These are phyloP conservation scores for Pristionchus arcanus DNA, from an alignment of 2,888 invertebrate genomes.

Conservation along the genomic window DNA sequence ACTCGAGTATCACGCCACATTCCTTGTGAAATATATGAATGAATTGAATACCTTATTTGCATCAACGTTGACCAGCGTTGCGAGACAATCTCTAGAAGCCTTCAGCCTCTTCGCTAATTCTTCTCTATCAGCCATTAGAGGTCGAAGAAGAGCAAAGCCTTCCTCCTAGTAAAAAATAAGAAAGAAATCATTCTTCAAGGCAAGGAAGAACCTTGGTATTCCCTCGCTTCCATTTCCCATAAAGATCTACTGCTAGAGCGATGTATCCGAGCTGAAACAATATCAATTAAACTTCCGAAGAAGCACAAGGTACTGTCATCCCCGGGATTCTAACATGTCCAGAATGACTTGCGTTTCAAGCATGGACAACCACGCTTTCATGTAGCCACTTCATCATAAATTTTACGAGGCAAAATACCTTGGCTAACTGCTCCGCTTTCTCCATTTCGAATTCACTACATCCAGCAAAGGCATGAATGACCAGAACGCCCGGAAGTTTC, in stretches of 20 bases:
- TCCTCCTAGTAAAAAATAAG: conserved; percentile 59
- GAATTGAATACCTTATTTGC: conserved; percentile 27
- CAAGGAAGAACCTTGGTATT: conserved; percentile 57
- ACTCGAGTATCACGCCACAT: too few relatives aligned
- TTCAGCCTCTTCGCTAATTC: conserved; percentile 67
- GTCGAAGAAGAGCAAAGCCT: conserved; percentile 65
- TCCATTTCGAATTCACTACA: conserved; percentile 69
- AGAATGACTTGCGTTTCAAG: too few relatives aligned
- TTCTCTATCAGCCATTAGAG: conserved; percentile 64
- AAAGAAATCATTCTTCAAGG: background rate
- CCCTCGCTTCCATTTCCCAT: conserved; percentile 73
- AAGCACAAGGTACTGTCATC: too few relatives aligned
- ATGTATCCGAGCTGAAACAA: conserved; percentile 71
- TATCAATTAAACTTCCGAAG: too few relatives aligned
- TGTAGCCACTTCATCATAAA: too few relatives aligned
- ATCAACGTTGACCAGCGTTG: conserved; percentile 61
- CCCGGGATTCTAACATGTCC: too few relatives aligned
- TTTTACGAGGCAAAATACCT: conserved; percentile 55
- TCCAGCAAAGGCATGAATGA: conserved; percentile 74
- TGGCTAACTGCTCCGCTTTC: conserved; percentile 65
- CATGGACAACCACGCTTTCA: too few relatives aligned
- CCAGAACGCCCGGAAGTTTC: conserved; percentile 67
- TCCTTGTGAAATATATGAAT: background rate
- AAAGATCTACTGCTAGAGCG: conserved; percentile 74
- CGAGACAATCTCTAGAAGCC: conserved; percentile 65